Percentiles rank a stretch among this genome's conserved stretches.
Conservation (phyloP, 1,140 invertebrate species). For the Drosophila serrata region DNA sequence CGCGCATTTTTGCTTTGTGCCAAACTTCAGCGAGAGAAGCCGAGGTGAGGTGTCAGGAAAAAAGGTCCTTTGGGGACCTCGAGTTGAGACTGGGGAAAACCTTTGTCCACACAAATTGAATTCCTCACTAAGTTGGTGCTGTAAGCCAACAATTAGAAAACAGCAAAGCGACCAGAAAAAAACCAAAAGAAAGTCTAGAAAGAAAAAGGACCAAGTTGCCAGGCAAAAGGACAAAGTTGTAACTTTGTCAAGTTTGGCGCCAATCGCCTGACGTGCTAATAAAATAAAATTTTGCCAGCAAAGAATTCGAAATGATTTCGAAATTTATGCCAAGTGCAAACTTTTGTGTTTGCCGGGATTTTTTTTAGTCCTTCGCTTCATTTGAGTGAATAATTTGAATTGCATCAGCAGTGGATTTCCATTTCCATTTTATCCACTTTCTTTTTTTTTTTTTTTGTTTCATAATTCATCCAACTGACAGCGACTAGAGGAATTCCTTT, state of each 20-base stretch:
- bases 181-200: slow-evolving; percentile 36
- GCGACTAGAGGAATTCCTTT: slow-evolving; percentile 48
- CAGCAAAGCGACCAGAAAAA: slow-evolving; percentile 77
- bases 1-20: slow-evolving; percentile 81
- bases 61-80: slow-evolving; percentile 24
- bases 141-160: slow-evolving; percentile 83
- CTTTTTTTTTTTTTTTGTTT: slow-evolving; percentile 39
- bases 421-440: slow-evolving; percentile 49
- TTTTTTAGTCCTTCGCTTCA: slow-evolving; percentile 59
- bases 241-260: slow-evolving; percentile 82
- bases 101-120: slow-evolving; percentile 71
- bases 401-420: slow-evolving; percentile 69
- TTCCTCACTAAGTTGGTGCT: slow-evolving; percentile 75
- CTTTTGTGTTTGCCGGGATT: slow-evolving; percentile 70
- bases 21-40: slow-evolving; percentile 45
- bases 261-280: slow-evolving; percentile 83
- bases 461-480: slow-evolving; percentile 67
- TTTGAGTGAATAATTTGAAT: slow-evolving; percentile 84
- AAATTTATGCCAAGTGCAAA: slow-evolving; percentile 82
- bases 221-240: slow-evolving; percentile 62
- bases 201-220: slow-evolving; percentile 43
- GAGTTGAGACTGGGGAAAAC: background rate
- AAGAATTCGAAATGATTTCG: slow-evolving; percentile 18
- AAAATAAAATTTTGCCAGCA: slow-evolving; percentile 72
- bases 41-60: slow-evolving; percentile 21